Conservation (phyloP, 2,113 vertebrate species). For the Petromus typicus region DNA sequence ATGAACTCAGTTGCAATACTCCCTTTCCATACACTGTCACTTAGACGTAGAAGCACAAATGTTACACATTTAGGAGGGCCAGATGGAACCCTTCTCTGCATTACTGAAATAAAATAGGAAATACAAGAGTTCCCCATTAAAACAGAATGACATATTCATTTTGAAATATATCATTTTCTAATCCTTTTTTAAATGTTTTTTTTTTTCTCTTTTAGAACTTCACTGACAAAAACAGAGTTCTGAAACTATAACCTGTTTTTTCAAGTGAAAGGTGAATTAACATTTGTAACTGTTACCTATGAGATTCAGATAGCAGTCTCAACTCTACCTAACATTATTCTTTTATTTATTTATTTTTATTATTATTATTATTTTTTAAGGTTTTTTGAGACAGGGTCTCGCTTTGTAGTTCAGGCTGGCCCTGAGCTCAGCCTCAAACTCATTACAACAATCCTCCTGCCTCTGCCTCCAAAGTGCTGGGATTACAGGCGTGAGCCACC, state of each 20-base stretch:
- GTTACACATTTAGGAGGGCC: constrained; percentile 52
- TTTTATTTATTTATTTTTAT: too few species aligned
- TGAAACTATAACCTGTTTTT: constrained; percentile 30
- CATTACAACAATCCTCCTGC: too few species aligned
- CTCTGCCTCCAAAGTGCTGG: too few species aligned
- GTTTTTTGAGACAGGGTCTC: too few species aligned
- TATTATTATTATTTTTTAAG: too few species aligned
- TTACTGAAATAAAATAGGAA: constrained; percentile 57
- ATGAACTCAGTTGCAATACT: not conserved
- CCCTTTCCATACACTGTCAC: constrained; percentile 36
- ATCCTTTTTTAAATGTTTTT: not conserved
- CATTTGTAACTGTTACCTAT: constrained; percentile 74
- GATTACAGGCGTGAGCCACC: too few species aligned
- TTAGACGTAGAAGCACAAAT: constrained; percentile 65
- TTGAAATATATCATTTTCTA: constrained; percentile 66
- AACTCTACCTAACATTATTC: constrained; percentile 82
- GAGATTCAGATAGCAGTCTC: constrained; percentile 77
- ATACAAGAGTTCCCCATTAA: constrained; percentile 29
- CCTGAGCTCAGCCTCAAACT: too few species aligned
- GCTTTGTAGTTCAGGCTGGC: too few species aligned
- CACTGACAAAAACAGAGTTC: not conserved
- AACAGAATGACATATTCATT: constrained; percentile 51
- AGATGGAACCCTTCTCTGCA: constrained; percentile 57
- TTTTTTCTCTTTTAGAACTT: not conserved
- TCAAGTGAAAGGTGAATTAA: constrained; percentile 65